These are phyloP conservation scores for Omphaloscelis lunosa DNA, from an alignment of 2,888 invertebrate genomes.

Conservation along the genomic window DNA sequence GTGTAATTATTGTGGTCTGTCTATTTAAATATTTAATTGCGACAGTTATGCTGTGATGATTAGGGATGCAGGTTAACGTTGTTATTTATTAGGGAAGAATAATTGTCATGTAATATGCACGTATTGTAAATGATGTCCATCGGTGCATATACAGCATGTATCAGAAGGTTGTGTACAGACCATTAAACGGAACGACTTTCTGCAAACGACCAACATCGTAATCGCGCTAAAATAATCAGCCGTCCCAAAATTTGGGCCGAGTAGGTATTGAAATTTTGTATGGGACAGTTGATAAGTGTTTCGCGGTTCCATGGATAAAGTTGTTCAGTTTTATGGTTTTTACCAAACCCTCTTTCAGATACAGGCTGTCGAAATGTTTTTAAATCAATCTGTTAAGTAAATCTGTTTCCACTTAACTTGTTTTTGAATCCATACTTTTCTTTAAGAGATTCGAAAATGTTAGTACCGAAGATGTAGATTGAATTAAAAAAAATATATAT, in stretches of 20 bases:
- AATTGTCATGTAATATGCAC: neutral
- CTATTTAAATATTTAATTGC: slow-evolving; percentile 75
- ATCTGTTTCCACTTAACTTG: neutral
- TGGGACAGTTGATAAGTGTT: too few species aligned
- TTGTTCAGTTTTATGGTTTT: too few species aligned
- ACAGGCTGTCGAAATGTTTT: too few species aligned
- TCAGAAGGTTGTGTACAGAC: too few species aligned
- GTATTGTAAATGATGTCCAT: neutral
- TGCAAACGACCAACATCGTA: too few species aligned
- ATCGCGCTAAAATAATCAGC: too few species aligned
- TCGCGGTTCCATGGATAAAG: too few species aligned
- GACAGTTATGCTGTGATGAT: slow-evolving; percentile 31
- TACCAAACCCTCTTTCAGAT: too few species aligned
- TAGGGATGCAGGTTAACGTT: neutral
- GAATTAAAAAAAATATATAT: neutral
- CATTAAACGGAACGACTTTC: too few species aligned
- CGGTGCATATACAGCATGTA: neutral
- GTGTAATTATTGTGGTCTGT: slow-evolving; percentile 81
- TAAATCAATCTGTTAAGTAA: too few species aligned
- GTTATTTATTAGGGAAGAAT: neutral
- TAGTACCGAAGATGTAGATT: neutral
- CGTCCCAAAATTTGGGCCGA: too few species aligned
- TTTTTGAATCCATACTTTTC: neutral
- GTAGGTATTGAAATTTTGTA: too few species aligned
- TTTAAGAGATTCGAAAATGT: neutral